phyloP scores from a whole-genome alignment of 2,888 invertebrate genomes.

The Meteorus colon region DNA sequence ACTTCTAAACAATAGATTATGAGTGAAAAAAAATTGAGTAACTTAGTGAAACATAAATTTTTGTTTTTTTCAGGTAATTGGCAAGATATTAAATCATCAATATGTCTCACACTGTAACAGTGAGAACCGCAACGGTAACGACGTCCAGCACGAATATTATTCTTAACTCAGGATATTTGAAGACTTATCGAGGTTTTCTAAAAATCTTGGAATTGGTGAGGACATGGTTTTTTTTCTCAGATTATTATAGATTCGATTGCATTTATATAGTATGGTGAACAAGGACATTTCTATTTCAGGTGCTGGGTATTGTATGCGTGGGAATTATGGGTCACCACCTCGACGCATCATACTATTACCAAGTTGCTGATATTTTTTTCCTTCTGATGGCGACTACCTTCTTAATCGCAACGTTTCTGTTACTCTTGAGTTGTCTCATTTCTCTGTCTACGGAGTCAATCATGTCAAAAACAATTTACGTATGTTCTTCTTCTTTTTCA shows the following conservation, averaged over 20 bases:
- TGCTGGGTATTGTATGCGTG: constrained; percentile 84
- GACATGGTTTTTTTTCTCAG: constrained; percentile 17
- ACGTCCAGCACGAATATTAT: constrained; percentile 86
- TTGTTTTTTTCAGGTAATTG: constrained; percentile 35
- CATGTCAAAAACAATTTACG: constrained; percentile 86
- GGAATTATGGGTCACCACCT: constrained; percentile 81
- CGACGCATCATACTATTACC: constrained; percentile 62
- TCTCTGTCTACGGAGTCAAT: constrained; percentile 89
- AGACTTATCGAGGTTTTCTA: constrained; percentile 84
- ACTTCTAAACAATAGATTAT: background rate
- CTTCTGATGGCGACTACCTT: constrained; percentile 84
- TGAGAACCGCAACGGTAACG: constrained; percentile 82
- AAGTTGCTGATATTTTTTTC: constrained; percentile 80
- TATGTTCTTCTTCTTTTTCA: constrained; percentile 75
- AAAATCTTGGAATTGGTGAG: constrained; percentile 87
- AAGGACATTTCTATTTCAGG: constrained; percentile 75
- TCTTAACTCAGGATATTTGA: constrained; percentile 87
- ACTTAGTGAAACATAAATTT: background rate
- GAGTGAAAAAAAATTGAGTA: background rate
- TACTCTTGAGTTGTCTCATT: constrained; percentile 83
- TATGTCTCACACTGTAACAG: constrained; percentile 93
- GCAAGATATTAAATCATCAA: constrained; percentile 58
- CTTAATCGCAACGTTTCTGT: constrained; percentile 85
- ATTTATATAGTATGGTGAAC: background rate
- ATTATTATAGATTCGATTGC: no score